phyloP scores from a whole-genome alignment of 2,113 vertebrate genomes.

The Hypocryptadius cinnamomeus region DNA sequence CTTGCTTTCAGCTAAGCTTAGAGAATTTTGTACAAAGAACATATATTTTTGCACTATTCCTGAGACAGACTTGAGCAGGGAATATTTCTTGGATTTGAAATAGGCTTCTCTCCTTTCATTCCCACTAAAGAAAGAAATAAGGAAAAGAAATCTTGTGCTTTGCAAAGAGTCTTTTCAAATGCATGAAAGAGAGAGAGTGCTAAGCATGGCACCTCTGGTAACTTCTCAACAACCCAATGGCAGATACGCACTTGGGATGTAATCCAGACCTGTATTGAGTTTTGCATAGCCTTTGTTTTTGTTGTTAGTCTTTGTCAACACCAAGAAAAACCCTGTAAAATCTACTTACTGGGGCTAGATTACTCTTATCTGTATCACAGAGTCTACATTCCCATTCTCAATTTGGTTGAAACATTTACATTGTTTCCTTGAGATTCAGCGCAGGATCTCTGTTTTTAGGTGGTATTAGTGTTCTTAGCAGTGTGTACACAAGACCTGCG shows the following conservation, averaged over 20 bases:
- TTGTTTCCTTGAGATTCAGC: background rate
- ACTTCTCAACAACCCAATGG: background rate
- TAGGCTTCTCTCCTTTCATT: background rate
- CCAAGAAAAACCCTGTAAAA: accelerated
- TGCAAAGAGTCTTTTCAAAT: background rate
- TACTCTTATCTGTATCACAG: background rate
- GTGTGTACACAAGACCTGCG: background rate
- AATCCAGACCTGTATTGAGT: background rate
- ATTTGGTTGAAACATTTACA: background rate
- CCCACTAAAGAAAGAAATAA: background rate
- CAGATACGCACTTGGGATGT: background rate
- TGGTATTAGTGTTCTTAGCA: background rate
- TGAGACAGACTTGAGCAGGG: background rate
- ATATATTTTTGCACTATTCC: background rate
- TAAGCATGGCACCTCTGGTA: background rate
- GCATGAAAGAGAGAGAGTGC: background rate
- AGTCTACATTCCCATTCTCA: background rate
- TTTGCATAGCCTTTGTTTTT: background rate
- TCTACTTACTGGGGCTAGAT: background rate
- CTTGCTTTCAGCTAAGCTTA: background rate
- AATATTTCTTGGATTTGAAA: background rate
- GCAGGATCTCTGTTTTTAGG: background rate
- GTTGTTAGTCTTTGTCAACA: background rate
- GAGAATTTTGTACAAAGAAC: background rate
- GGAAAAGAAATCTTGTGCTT: background rate